These are phyloP conservation scores for Melieria omissa DNA, from an alignment of 2,888 invertebrate species.

Conservation along the genomic window DNA sequence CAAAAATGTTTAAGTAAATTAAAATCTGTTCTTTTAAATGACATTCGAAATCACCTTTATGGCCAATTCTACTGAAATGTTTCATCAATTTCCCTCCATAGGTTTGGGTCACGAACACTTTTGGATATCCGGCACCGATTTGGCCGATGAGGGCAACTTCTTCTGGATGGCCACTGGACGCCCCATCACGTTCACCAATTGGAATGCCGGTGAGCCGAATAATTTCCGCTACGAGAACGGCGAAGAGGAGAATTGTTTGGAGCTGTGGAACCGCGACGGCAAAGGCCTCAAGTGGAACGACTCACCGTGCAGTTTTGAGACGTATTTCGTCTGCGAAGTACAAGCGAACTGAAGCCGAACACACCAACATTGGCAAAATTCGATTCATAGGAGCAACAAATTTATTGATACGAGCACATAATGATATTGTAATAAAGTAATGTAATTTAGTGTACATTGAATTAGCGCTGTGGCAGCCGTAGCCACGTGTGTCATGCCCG, in stretches of 20 bases:
- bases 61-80: too few relatives aligned
- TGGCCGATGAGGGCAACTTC: conserved; percentile 90
- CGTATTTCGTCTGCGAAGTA: conserved; percentile 92
- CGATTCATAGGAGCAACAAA: too few relatives aligned
- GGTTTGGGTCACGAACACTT: conserved; percentile 91
- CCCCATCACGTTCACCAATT: conserved; percentile 89
- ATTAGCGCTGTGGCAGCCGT: too few relatives aligned
- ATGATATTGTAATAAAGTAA: too few relatives aligned
- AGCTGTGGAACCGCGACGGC: conserved; percentile 89
- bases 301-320: conserved; percentile 92
- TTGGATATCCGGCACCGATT: conserved; percentile 92
- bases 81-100: conserved; percentile 57
- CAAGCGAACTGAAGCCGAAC: conserved; percentile 60
- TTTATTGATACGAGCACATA: too few relatives aligned
- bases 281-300: conserved; percentile 95
- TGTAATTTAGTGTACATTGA: too few relatives aligned
- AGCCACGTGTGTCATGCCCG: too few relatives aligned
- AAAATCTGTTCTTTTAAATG: too few relatives aligned
- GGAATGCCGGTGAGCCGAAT: conserved; percentile 94
- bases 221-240: conserved; percentile 91
- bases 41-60: too few relatives aligned
- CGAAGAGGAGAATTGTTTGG: conserved; percentile 91
- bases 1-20: too few relatives aligned
- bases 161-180: conserved; percentile 94
- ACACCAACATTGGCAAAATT: too few relatives aligned